These are phyloP conservation scores for Pholis gunnellus DNA, from an alignment of 2,113 vertebrate genomes.

Conservation along the genomic window DNA sequence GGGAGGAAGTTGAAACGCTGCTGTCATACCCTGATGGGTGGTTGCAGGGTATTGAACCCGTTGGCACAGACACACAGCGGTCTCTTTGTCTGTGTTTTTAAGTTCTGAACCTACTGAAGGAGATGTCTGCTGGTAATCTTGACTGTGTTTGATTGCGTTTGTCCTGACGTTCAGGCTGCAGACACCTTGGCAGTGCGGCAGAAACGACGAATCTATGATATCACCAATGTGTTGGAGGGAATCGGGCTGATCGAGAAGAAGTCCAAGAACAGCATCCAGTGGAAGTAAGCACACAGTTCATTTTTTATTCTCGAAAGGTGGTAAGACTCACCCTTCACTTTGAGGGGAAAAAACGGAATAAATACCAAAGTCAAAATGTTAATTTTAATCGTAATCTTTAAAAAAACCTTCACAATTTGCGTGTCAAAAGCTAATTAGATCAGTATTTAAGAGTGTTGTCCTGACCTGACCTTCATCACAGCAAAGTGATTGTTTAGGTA, in stretches of 20 bases:
- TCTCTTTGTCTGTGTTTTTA: neutral
- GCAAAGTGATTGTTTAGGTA: neutral
- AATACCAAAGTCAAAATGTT: no score
- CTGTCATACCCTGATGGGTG: neutral
- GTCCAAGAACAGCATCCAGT: conserved; percentile 99
- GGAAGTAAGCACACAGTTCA: conserved; percentile 91
- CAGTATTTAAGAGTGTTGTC: neutral
- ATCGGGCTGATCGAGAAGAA: conserved; percentile 99
- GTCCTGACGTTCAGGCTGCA: conserved; percentile 87
- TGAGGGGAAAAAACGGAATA: neutral
- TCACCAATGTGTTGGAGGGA: conserved; percentile 98
- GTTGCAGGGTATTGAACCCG: neutral
- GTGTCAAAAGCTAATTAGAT: neutral
- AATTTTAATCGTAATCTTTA: neutral
- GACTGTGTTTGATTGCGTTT: conserved; percentile 5
- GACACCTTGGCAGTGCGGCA: conserved; percentile 97
- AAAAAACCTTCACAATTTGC: neutral
- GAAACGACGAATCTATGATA: conserved; percentile 98
- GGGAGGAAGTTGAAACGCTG: conserved; percentile 21
- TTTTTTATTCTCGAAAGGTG: neutral
- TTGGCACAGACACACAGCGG: neutral
- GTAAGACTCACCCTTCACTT: neutral
- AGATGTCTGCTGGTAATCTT: neutral
- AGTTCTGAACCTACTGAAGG: neutral
- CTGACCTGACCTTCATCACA: neutral